Percentiles rank a stretch among this genome's conserved stretches.
Evolutionary conservation across 2,113 vertebrate genomes (phyloP).

Genomic region (Engraulis encrasicolus): DNA sequence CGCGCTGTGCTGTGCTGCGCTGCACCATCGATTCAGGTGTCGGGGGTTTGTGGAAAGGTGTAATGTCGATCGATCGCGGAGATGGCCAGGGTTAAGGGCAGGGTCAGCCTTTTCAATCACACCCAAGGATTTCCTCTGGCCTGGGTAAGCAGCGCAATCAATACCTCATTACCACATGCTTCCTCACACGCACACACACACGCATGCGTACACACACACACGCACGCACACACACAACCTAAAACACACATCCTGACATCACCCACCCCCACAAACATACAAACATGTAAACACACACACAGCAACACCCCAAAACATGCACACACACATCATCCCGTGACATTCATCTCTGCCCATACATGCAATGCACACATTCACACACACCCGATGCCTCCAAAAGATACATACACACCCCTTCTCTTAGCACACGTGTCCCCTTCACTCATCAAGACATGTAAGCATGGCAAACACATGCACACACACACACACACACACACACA

Average conservation of each 20-base stretch:
- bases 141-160: conserved; percentile 55
- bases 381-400: too few species aligned
- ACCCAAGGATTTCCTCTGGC: conserved; percentile 57
- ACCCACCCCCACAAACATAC: too few species aligned
- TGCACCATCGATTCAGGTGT: conserved; percentile 54
- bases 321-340: neutral
- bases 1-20: too few species aligned
- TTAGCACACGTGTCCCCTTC: too few species aligned
- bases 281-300: too few species aligned
- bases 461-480: neutral
- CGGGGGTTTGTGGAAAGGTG: conserved; percentile 59
- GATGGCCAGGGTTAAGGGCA: conserved; percentile 55
- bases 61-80: conserved; percentile 64
- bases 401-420: too few species aligned
- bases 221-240: neutral
- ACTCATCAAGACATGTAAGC: neutral
- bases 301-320: neutral
- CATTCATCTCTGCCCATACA: too few species aligned
- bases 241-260: neutral
- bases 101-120: conserved; percentile 62
- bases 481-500: neutral
- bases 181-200: conserved; percentile 7
- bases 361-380: too few species aligned
- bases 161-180: conserved; percentile 64
- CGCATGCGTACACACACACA: neutral